Percentiles rank a stretch among this genome's conserved stretches.
phyloP scores from a whole-genome alignment of 1,140 invertebrate species.

The Paralvinella palmiformis region DNA sequence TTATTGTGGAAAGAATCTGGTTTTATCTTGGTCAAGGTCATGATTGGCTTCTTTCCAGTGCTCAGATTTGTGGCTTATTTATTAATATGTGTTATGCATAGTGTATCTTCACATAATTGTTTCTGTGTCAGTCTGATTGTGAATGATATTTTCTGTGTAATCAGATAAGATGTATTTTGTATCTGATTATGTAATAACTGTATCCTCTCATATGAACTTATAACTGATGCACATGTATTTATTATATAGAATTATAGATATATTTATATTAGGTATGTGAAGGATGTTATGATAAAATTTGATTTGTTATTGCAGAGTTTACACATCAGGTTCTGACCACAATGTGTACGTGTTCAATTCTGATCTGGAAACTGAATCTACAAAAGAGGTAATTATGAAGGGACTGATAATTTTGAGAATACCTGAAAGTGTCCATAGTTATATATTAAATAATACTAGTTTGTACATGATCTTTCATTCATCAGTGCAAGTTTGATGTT shows the following conservation, averaged over 20 bases:
- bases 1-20: not conserved
- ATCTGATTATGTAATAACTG: too few relatives aligned
- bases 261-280: too few relatives aligned
- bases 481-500: not conserved
- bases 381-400: conserved; percentile 10
- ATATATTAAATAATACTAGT: not conserved
- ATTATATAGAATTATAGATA: too few relatives aligned
- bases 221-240: too few relatives aligned
- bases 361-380: conserved; percentile 20
- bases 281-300: not conserved
- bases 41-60: not conserved
- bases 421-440: not conserved
- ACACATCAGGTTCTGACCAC: conserved; percentile 17
- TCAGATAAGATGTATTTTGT: too few relatives aligned
- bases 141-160: too few relatives aligned
- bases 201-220: too few relatives aligned
- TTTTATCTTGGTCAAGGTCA: not conserved
- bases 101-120: too few relatives aligned
- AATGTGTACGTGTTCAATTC: conserved; percentile 17
- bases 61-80: too few relatives aligned
- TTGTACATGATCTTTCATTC: not conserved
- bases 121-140: too few relatives aligned
- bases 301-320: conserved; percentile 17
- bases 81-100: too few relatives aligned
- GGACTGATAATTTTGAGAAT: not conserved